Evolutionary conservation across 2,888 invertebrate species (phyloP).

Genomic region (Acrocyrtus sp.): DNA sequence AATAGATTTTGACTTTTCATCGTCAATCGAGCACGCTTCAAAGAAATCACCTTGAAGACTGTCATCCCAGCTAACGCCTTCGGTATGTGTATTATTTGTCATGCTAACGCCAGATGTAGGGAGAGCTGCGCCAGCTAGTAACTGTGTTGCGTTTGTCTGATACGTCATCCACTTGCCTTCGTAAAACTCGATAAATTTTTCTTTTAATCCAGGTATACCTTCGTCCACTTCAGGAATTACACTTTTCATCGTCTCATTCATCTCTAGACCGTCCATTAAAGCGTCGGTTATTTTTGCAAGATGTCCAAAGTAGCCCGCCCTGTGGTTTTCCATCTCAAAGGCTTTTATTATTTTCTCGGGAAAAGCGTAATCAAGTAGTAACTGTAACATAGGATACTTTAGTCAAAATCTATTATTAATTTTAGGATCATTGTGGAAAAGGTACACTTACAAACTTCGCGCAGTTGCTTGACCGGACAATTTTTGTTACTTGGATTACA

Average conservation of each 20-base stretch:
- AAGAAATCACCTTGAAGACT: constrained; percentile 5
- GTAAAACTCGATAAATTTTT: constrained; percentile 19
- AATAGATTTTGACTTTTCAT: constrained; percentile 50
- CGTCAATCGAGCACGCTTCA: constrained; percentile 39
- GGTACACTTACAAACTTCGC: constrained; percentile 44
- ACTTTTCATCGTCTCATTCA: constrained; percentile 34
- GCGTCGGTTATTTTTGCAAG: constrained; percentile 47
- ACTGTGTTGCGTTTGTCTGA: constrained; percentile 20
- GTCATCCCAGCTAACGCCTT: constrained; percentile 48
- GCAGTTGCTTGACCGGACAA: constrained; percentile 36
- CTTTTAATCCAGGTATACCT: constrained; percentile 10
- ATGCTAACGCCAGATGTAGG: constrained; percentile 41
- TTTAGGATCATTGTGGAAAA: neutral
- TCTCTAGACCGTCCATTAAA: constrained; percentile 26
- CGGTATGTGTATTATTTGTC: constrained; percentile 31
- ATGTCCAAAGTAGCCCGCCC: constrained; percentile 52
- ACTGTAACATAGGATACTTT: constrained; percentile 26
- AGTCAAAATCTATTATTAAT: neutral
- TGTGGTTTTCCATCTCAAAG: constrained; percentile 38
- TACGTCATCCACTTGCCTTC: constrained; percentile 27
- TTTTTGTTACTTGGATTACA: constrained; percentile 50
- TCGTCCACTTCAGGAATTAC: constrained; percentile 16
- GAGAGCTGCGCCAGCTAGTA: constrained; percentile 46
- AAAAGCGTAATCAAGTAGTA: constrained; percentile 49
- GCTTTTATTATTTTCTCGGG: constrained; percentile 46